Base-by-base conservation (phyloP, 2,113 vertebrate genomes). In the Callaeas wilsoni region DNA sequence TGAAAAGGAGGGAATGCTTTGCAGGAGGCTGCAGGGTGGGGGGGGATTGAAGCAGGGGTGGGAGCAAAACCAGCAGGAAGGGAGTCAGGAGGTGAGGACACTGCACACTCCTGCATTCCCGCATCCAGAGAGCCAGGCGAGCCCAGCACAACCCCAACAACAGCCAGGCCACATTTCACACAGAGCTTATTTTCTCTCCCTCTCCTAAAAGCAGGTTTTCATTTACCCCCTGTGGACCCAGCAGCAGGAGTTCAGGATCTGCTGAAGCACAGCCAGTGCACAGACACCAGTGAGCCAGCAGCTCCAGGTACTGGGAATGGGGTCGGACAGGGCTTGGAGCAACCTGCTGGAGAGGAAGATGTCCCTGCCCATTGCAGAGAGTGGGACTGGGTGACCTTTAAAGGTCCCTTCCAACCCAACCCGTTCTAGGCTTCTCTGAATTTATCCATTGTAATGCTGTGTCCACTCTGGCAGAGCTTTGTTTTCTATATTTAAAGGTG, bases 271-370 rank as follows among this genome's bases (percentile, higher is more conserved):
- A 84, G 26, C 19, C 42, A 33, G 55, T 3, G 30, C 50, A 30
- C n/a, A n/a, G 56, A 26, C 42, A 62, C 17, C 85, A 70, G 41
- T 5, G 9, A 60, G 67, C 26, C 64, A n/a, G 18, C 6, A 33
- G 30, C 6, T 35, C 26, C 94, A 50, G 23, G 20, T 7, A 1
- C 14, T 39, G 62, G 47, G 60, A 29, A 17, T 5, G 33, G 30
- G 62, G 4, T 62, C 12, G 1, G n/a, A 20, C 1, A 1, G 19
- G 2, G 41, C 7, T 37, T 33, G 84, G 74, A 70, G 47, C 33
- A 16, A 0, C 47, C 39, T 79, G 65, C 65, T 30, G 0, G 7
- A 25, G 57, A 32, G 57, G 21, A 1, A 71, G 26, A 1, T 71
- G 49, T 22, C 47, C 29, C n/a, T 79, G 8, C 56, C 62, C 55